phyloP scores from a whole-genome alignment of 2,888 invertebrate genomes.

The Drosophila maculinotata region DNA sequence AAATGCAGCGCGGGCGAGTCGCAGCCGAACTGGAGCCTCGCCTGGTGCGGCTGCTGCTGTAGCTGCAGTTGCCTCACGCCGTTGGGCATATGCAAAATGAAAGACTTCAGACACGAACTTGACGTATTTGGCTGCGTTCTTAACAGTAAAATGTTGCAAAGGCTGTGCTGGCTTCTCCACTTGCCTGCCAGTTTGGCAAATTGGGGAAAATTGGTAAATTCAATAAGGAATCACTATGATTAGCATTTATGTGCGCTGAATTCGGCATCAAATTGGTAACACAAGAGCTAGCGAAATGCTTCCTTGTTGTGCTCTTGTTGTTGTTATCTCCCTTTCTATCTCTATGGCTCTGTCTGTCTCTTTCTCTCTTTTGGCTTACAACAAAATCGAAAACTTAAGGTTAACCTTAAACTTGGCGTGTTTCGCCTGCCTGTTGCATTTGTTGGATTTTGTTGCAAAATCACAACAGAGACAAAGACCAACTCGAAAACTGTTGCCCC shows the following conservation, averaged over 20 bases:
- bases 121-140: conserved; percentile 62
- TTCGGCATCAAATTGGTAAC: conserved; percentile 53
- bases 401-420: conserved; percentile 76
- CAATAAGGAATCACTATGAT: conserved; percentile 80
- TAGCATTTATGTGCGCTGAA: conserved; percentile 68
- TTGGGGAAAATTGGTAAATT: conserved; percentile 63
- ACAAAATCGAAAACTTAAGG: conserved; percentile 78
- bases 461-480: conserved; percentile 25
- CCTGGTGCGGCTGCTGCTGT: too few species aligned
- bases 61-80: conserved; percentile 10
- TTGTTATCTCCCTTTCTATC: neutral
- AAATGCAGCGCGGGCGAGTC: conserved; percentile 45
- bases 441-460: conserved; percentile 49
- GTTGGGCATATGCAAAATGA: conserved; percentile 56
- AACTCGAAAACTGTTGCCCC: conserved; percentile 48
- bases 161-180: conserved; percentile 27
- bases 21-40: conserved; percentile 17
- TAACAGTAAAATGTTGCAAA: conserved; percentile 65
- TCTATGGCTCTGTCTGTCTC: neutral
- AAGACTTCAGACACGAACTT: conserved; percentile 72
- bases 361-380: conserved; percentile 33
- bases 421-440: conserved; percentile 32
- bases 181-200: conserved; percentile 41
- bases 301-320: conserved; percentile 59
- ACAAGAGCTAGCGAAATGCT: conserved; percentile 49